Evolutionary conservation across 2,888 invertebrate genomes (phyloP).

Genomic region (Spilarctia lutea): DNA sequence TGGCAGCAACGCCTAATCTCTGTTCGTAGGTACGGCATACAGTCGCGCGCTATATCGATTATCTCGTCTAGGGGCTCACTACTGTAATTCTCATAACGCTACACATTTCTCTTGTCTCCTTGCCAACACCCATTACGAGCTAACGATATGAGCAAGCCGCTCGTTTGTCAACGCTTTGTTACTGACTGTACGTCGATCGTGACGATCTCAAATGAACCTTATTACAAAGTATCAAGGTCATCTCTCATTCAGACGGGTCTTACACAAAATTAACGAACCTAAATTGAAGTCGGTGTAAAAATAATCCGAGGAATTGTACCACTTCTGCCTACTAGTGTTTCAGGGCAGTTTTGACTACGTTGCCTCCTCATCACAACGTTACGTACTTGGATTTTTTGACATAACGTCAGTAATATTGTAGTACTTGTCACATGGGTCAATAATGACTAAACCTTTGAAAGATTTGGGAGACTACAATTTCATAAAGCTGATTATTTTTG

Average conservation of each 20-base stretch:
- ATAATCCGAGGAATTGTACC: conserved; percentile 25
- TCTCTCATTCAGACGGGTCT: conserved; percentile 21
- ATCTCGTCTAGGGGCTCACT: conserved; percentile 32
- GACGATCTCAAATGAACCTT: conserved; percentile 37
- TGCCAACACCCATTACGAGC: conserved; percentile 55
- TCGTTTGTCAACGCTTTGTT: conserved; percentile 57
- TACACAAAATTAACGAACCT: conserved; percentile 35
- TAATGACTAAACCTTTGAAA: too few relatives aligned
- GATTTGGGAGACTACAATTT: too few relatives aligned
- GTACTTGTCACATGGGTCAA: too few relatives aligned
- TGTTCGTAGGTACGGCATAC: conserved; percentile 13
- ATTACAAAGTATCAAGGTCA: conserved; percentile 30
- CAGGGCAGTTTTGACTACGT: not conserved
- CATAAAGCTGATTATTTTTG: too few relatives aligned
- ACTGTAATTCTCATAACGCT: conserved; percentile 53
- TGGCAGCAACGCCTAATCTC: conserved; percentile 21
- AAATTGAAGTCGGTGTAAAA: conserved; percentile 36
- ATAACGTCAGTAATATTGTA: too few relatives aligned
- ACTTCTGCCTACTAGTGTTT: conserved; percentile 1
- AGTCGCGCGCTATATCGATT: conserved; percentile 23
- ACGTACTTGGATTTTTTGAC: not conserved
- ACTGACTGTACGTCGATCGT: conserved; percentile 47
- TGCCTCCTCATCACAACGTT: not conserved
- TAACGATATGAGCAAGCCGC: conserved; percentile 57
- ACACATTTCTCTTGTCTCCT: conserved; percentile 56